Conservation (phyloP, 92 coral and sea anemone species). For the Epizoanthus ramosus region DNA sequence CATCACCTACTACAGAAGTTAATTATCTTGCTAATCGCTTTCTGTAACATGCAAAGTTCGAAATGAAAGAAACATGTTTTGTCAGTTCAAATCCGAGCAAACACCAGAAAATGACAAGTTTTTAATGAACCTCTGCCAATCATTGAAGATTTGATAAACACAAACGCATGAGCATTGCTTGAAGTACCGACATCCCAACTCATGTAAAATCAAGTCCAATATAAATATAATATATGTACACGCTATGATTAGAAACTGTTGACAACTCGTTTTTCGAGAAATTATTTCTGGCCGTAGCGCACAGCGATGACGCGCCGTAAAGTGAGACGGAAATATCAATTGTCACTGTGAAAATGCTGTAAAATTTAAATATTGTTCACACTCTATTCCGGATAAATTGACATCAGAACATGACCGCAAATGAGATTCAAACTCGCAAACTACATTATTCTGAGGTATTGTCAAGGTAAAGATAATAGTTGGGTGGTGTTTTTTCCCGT, state of each 20-base stretch:
- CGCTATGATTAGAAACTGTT: neutral
- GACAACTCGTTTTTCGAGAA: neutral
- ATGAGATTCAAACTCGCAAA: neutral
- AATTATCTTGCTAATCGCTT: neutral
- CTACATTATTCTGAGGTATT: too few species aligned
- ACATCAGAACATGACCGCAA: neutral
- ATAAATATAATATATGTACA: too few species aligned
- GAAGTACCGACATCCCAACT: neutral
- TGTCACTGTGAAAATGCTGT: neutral
- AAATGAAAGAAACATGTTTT: neutral
- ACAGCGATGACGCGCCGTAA: neutral
- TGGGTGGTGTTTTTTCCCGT: too few species aligned
- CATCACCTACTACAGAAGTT: constrained; percentile 3
- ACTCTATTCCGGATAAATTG: constrained; percentile 5
- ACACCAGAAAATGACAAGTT: neutral
- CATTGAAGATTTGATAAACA: neutral
- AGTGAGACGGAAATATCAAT: neutral
- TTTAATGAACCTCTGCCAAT: neutral
- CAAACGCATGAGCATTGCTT: neutral
- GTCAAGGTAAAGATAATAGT: too few species aligned
- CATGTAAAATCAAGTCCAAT: too few species aligned
- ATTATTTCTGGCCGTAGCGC: neutral
- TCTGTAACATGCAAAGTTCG: neutral
- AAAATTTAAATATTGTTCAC: neutral
- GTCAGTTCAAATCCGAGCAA: neutral